Conservation (phyloP, 2,113 vertebrate genomes). For the Lophotis ruficrista region DNA sequence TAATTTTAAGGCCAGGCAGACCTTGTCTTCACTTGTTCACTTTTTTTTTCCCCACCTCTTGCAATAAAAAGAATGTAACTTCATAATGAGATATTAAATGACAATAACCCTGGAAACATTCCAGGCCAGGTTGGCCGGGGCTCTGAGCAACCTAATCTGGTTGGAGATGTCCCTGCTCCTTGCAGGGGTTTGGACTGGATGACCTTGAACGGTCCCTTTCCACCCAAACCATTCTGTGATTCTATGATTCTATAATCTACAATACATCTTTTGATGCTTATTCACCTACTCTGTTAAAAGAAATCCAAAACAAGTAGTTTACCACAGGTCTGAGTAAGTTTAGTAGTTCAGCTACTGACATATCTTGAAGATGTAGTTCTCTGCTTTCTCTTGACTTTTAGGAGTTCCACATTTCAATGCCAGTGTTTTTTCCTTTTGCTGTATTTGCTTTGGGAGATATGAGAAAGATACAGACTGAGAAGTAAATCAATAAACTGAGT, state of each 20-base stretch:
- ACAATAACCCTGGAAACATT: neutral
- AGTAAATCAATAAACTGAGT: neutral
- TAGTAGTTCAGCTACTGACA: neutral
- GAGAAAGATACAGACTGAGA: neutral
- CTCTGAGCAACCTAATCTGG: too few relatives aligned
- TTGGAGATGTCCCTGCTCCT: too few relatives aligned
- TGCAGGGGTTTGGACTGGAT: too few relatives aligned
- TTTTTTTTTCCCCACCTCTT: neutral
- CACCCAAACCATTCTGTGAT: too few relatives aligned
- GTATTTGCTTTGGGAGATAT: neutral
- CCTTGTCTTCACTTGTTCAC: neutral
- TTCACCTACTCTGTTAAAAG: neutral
- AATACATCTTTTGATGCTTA: neutral
- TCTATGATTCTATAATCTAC: neutral
- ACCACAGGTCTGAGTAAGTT: neutral
- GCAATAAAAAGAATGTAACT: neutral
- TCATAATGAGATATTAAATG: neutral
- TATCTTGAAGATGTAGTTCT: neutral
- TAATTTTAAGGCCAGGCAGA: neutral
- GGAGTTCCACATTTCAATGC: neutral
- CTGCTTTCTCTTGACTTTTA: neutral
- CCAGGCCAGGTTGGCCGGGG: too few relatives aligned
- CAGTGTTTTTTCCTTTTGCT: neutral
- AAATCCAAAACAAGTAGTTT: neutral
- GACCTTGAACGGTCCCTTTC: too few relatives aligned